Base-by-base conservation (phyloP, 2,797 vertebrate species). In the Aldrovandia affinis region DNA sequence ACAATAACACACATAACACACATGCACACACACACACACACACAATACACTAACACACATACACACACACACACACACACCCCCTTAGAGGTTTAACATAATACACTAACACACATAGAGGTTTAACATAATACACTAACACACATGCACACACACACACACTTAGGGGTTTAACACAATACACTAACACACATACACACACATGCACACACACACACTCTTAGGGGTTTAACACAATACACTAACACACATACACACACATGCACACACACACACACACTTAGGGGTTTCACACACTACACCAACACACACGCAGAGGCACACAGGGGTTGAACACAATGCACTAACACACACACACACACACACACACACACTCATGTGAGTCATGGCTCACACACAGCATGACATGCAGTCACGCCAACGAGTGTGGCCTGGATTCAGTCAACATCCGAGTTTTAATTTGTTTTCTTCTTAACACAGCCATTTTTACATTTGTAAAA, bases 1-100 rank as follows among this genome's bases (percentile, higher is more conserved):
- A 88, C 20, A 86, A 85, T 28, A 57, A 57, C 8, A 84, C 36
- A 85, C 30, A 6, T 52, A 47, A 85, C 20, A 85, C 5, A 87
- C n/a, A 87, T 14, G 77, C 59, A 80, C 42, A 83, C 9, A 30
- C 18, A 84, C 33, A 57, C 47, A 3, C 47, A 50, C 47, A 50
- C 47, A 50, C 3, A 50, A 10, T 10, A 63, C 5, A 22, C 4
- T 63, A 20, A 22, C 59, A 22, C 20, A 63, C 4, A 20, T 22
- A 30, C 30, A 80, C 28, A 33, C 25, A 33, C 28, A 30, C 28
- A 30, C 50, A 55, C 18, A 55, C 78, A 47, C 20, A 25, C 25
- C n/a, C 77, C 12, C 36, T 14, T 14, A 68, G 20, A 15, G 18
- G 14, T 1, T 18, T 36, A 36, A n/a, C 57, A 25, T 4, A 50